A percentile compares a stretch with the other conserved stretches of the same genome.
phyloP scores from a whole-genome alignment of 37 sponge, comb jelly and placozoan genomes.

The Ephydatia muelleri region DNA sequence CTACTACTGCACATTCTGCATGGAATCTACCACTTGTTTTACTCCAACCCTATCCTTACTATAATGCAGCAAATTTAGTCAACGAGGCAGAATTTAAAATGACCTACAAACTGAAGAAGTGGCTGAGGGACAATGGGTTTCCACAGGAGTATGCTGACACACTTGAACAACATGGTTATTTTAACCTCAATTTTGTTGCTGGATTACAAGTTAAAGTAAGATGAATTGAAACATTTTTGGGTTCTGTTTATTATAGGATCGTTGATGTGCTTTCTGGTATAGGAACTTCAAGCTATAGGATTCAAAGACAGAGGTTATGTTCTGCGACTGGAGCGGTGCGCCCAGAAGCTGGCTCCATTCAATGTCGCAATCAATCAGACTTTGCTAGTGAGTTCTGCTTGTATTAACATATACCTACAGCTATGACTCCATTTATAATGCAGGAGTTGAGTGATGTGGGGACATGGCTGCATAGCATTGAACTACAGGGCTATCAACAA shows the following conservation, averaged over 20 bases:
- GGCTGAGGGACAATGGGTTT: too few relatives aligned
- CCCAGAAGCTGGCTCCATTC: slow-evolving; percentile 47
- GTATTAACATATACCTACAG: too few relatives aligned
- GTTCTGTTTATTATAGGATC: too few relatives aligned
- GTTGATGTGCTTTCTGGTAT: neutral
- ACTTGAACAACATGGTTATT: slow-evolving; percentile 60
- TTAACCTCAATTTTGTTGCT: slow-evolving; percentile 38
- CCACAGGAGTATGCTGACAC: slow-evolving; percentile 15
- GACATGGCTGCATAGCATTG: slow-evolving; percentile 42
- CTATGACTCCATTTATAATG: neutral
- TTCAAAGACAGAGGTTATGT: slow-evolving; percentile 59
- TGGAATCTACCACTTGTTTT: too few relatives aligned
- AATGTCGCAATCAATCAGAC: too few relatives aligned
- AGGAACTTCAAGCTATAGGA: slow-evolving; percentile 78
- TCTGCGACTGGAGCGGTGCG: slow-evolving; percentile 54
- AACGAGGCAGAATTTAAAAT: too few relatives aligned
- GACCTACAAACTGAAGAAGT: too few relatives aligned
- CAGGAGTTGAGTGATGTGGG: slow-evolving; percentile 37
- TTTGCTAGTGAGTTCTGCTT: too few relatives aligned
- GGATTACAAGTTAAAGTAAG: slow-evolving; percentile 26
- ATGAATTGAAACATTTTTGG: too few relatives aligned
- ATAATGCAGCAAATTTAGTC: too few relatives aligned
- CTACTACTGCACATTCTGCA: too few relatives aligned
- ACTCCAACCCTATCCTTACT: too few relatives aligned
- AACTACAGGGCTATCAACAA: slow-evolving; percentile 57